Evolutionary conservation across 2,113 vertebrate genomes (phyloP), one percentile per base, ranked within the genome.

Genomic region (Oreochromis niloticus): DNA sequence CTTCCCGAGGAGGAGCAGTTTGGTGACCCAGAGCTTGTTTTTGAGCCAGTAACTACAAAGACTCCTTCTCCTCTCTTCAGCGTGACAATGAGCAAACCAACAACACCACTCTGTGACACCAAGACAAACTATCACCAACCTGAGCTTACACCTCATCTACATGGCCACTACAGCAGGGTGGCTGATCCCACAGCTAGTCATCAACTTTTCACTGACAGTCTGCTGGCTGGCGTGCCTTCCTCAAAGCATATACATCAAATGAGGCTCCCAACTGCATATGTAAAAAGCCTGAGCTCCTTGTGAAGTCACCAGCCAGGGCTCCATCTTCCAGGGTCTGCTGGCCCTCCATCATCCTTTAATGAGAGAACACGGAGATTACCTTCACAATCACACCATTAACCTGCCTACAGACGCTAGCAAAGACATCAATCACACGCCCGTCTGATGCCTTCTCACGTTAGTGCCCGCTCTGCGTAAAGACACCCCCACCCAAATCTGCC

Each of bases 341-440:
- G 86, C 81, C 90, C 94, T 95, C 93, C 92, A 96, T 96, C 95
- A 95, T 95, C 91, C 93, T 93, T 90, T 95, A 96, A 96, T 87
- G 89, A 95, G 95, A 94, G 94, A 95, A 95, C 93, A 94, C 85
- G 59, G 90, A 96, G 95, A 97, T 96, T 95, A 96, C 91, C 93
- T 94, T 93, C 91, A 94, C 95, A 95, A 95, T 95, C 95, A 96
- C 95, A 95, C 93, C 95, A 95, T 96, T 96, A 96, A 97, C 95
- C 96, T 94, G 92, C 93, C 94, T 89, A 82, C 92, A 91, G 94
- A 95, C 50, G 83, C 89, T 54, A 81, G 93, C 82, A 36, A 75
- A 93, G 89, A 92, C 94, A 96, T 96, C 95, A 95, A 96, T 96
- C 94, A 96, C 91, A 84, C 39, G 75, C 87, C 88, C 80, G 86